A percentile compares a stretch with the other conserved stretches of the same genome.
Evolutionary conservation across 2,888 invertebrate genomes (phyloP).

Genomic region (Stenoptilia bipunctidactyla): DNA sequence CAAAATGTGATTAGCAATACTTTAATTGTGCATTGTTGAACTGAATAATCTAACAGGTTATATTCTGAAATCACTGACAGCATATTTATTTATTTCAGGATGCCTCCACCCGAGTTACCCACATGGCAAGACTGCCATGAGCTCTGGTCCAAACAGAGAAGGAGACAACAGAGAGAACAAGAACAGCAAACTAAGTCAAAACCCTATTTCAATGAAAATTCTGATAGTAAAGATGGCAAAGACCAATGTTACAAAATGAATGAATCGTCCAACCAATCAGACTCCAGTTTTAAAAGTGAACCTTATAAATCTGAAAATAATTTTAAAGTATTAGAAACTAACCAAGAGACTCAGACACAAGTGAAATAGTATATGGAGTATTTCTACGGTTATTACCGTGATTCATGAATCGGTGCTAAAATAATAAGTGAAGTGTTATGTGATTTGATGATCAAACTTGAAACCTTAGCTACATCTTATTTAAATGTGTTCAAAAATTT

Average conservation of each 20-base stretch:
- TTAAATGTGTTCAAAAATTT: background rate
- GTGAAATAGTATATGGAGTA: slow-evolving; percentile 51
- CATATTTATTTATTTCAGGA: slow-evolving; percentile 65
- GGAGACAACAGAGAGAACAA: slow-evolving; percentile 80
- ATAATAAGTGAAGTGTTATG: background rate
- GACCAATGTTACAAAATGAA: slow-evolving; percentile 18
- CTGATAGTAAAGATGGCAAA: slow-evolving; percentile 7
- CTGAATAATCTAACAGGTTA: no score
- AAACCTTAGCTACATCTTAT: background rate
- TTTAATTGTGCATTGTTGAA: no score
- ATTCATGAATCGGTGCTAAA: slow-evolving; percentile 6
- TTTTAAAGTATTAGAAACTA: slow-evolving; percentile 37
- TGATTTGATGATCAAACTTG: background rate
- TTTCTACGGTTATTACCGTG: slow-evolving; percentile 27
- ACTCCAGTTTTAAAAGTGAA: slow-evolving; percentile 34
- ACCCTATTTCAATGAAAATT: slow-evolving; percentile 25
- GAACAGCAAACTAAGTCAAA: slow-evolving; percentile 53
- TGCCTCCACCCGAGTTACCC: slow-evolving; percentile 87
- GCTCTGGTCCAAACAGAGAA: slow-evolving; percentile 97
- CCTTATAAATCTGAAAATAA: slow-evolving; percentile 33
- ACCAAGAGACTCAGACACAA: slow-evolving; percentile 41
- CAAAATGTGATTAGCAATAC: no score
- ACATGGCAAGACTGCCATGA: slow-evolving; percentile 99
- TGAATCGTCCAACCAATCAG: slow-evolving; percentile 29
- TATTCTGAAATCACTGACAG: no score